A percentile compares a stretch with the other conserved stretches of the same genome.
These are phyloP conservation scores for Microchirus variegatus DNA, from an alignment of 2,797 vertebrate genomes.

Conservation along the genomic window DNA sequence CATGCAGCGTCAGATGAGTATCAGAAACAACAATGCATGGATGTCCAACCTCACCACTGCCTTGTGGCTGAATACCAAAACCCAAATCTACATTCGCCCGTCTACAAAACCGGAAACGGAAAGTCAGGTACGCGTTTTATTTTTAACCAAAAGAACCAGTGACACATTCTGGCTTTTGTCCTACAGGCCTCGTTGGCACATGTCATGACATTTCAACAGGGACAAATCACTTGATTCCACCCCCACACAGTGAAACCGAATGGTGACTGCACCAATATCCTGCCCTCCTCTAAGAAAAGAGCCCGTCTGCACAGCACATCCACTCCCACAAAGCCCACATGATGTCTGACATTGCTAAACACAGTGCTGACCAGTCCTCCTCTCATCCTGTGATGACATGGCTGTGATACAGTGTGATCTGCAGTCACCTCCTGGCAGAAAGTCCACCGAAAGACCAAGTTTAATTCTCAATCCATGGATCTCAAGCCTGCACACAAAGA, in stretches of 20 bases:
- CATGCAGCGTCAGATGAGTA: slow-evolving; percentile 44
- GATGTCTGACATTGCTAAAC: slow-evolving; percentile 33
- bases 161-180: background rate
- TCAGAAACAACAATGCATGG: slow-evolving; percentile 35
- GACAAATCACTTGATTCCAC: slow-evolving; percentile 19
- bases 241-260: background rate
- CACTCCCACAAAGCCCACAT: slow-evolving; percentile 15
- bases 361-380: slow-evolving; percentile 47
- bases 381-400: slow-evolving; percentile 17
- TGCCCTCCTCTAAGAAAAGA: slow-evolving; percentile 9
- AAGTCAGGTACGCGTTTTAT: slow-evolving; percentile 3
- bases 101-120: slow-evolving; percentile 20
- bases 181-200: background rate
- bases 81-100: background rate
- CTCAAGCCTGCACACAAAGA: slow-evolving; percentile 13
- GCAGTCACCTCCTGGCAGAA: slow-evolving; percentile 1
- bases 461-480: background rate
- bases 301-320: slow-evolving; percentile 7
- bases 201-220: slow-evolving; percentile 8
- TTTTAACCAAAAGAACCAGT: slow-evolving; percentile 15
- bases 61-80: slow-evolving; percentile 14
- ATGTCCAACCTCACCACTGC: slow-evolving; percentile 7
- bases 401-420: slow-evolving; percentile 23
- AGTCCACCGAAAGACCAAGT: slow-evolving; percentile 22
- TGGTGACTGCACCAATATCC: slow-evolving; percentile 30